phyloP scores from a whole-genome alignment of 1,140 invertebrate species.

The Drosophila truncata region DNA sequence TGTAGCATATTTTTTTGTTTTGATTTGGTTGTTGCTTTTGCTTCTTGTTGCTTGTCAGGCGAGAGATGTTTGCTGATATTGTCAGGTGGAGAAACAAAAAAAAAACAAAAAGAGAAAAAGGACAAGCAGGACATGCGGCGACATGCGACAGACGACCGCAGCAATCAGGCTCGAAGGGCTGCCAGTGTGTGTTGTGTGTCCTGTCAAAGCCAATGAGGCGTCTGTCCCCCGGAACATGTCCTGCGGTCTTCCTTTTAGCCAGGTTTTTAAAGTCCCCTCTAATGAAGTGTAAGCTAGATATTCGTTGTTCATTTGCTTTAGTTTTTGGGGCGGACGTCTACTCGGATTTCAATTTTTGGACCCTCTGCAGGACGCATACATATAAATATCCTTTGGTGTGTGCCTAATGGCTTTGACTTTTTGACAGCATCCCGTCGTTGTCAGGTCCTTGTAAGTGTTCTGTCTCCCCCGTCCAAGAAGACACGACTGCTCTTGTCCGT shows the following conservation, averaged over 20 bases:
- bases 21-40: slow-evolving; percentile 19
- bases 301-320: slow-evolving; percentile 55
- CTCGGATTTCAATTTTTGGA: slow-evolving; percentile 43
- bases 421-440: slow-evolving; percentile 63
- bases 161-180: slow-evolving; percentile 43
- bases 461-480: not conserved
- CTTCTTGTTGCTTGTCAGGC: slow-evolving; percentile 26
- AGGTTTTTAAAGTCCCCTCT: slow-evolving; percentile 51
- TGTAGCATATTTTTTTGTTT: not conserved
- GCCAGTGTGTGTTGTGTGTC: slow-evolving; percentile 27
- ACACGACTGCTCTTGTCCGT: slow-evolving; percentile 3
- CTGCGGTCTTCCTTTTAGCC: slow-evolving; percentile 16
- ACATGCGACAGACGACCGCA: slow-evolving; percentile 41
- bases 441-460: slow-evolving; percentile 35
- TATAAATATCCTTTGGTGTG: slow-evolving; percentile 34
- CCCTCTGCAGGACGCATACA: slow-evolving; percentile 10
- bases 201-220: slow-evolving; percentile 51
- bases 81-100: slow-evolving; percentile 35
- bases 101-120: not conserved
- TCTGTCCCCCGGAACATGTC: slow-evolving; percentile 31
- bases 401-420: slow-evolving; percentile 83
- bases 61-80: slow-evolving; percentile 62
- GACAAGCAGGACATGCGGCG: slow-evolving; percentile 16
- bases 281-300: slow-evolving; percentile 56
- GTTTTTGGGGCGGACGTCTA: slow-evolving; percentile 16